phyloP scores from a whole-genome alignment of 2,113 vertebrate species.

The Entelurus aequoreus region DNA sequence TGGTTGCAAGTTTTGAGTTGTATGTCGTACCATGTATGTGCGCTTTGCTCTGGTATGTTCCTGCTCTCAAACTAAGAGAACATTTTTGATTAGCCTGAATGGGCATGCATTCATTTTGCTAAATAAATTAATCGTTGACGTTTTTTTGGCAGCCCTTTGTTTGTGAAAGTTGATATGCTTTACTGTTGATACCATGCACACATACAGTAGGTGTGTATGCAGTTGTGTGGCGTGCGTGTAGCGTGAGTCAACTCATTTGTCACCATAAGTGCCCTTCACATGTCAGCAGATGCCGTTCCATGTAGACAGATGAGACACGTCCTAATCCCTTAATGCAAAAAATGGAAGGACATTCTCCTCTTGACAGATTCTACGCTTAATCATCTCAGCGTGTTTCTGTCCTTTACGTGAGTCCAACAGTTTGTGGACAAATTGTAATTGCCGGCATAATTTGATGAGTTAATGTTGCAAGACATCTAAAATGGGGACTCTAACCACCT shows the following conservation, averaged over 20 bases:
- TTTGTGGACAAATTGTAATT: constrained; percentile 3
- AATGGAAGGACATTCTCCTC: constrained; percentile 19
- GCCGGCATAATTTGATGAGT: background rate
- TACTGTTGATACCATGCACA: background rate
- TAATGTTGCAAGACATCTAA: background rate
- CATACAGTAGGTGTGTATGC: constrained; percentile 5
- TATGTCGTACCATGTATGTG: too few species aligned
- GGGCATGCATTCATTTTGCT: too few species aligned
- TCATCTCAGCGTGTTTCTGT: constrained; percentile 26
- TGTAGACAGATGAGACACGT: constrained; percentile 34
- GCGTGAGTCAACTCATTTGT: constrained; percentile 42
- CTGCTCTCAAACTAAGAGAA: too few species aligned
- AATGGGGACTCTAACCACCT: constrained; percentile 1
- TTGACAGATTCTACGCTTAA: constrained; percentile 27
- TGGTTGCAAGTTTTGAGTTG: too few species aligned
- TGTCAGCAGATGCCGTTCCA: constrained; percentile 33
- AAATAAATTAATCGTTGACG: too few species aligned
- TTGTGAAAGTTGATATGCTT: background rate
- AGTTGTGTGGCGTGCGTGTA: constrained; percentile 9
- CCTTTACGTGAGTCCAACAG: constrained; percentile 15
- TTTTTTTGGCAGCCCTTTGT: background rate
- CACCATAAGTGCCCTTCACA: constrained; percentile 43
- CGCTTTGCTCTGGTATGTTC: too few species aligned
- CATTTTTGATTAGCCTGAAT: too few species aligned
- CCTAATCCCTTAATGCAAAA: constrained; percentile 47